Conservation (phyloP, 2,797 vertebrate genomes). For the Sorex maritimensis region DNA sequence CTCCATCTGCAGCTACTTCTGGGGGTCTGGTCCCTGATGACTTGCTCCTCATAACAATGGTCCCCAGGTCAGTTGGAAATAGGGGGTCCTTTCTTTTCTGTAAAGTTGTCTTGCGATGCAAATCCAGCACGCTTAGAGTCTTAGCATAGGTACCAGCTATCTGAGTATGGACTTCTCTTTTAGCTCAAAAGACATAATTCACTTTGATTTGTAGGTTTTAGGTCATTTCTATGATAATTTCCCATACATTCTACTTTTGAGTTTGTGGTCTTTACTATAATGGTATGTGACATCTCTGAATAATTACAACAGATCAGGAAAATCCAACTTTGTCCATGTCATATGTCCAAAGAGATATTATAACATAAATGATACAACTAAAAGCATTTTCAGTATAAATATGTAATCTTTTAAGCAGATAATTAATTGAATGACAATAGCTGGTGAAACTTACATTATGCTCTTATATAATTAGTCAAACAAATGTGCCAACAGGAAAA, state of each 20-base stretch:
- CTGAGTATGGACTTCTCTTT: not conserved
- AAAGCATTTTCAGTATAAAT: conserved; percentile 46
- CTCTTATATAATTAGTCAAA: conserved; percentile 6
- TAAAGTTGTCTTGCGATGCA: not conserved
- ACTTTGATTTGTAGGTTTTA: not conserved
- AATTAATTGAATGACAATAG: conserved; percentile 29
- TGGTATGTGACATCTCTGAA: not conserved
- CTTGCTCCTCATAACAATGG: not conserved
- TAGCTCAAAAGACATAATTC: not conserved
- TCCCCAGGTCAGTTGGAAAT: not conserved
- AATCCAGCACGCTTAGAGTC: not conserved
- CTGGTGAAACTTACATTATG: conserved; percentile 1
- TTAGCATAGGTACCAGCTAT: not conserved
- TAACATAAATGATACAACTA: conserved; percentile 11
- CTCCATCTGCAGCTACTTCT: not conserved
- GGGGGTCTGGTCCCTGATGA: not conserved
- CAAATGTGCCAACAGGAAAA: conserved; percentile 17
- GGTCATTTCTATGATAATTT: conserved; percentile 23
- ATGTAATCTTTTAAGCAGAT: conserved; percentile 29
- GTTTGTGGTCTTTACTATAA: conserved; percentile 9
- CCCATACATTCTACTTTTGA: not conserved
- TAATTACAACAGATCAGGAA: conserved; percentile 5
- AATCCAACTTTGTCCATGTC: conserved; percentile 21
- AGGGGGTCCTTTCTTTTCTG: not conserved
- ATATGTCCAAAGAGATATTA: not conserved